Base-by-base conservation (phyloP, 2,113 vertebrate genomes). In the Leptosomus discolor region DNA sequence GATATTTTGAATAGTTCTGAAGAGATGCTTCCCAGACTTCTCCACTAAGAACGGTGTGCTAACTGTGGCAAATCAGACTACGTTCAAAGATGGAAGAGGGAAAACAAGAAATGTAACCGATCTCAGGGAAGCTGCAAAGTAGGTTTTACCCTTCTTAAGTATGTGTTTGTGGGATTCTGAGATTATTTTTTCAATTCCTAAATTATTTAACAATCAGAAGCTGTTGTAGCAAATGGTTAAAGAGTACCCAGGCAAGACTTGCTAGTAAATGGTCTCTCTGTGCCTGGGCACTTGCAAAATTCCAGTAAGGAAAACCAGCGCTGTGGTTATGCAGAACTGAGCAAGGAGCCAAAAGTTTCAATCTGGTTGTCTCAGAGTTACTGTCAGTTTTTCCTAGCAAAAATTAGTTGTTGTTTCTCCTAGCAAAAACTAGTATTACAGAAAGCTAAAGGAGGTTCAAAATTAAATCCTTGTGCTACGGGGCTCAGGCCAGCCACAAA, bases 21-120 rank as follows among this genome's bases (percentile, higher is more conserved):
- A 99, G 97, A 98, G 99, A 96, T 99, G 99, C 98, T 99, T 99
- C 97, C 99, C 99, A 34, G 99, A 99, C 98, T 99, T 99, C 95
- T 98, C 98, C 88, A 99, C 98, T 24, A 98, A 97, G 97, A 99
- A 99, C 64, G 99, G 99, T 67, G 98, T 98, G 57, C 97, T 99
- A 85, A 99, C 98, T 1, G 97, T 99, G 87, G 98, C 98, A 96
- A 99, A 98, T 96, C 98, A 98, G 97, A 99, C 98, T 20, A 93
- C 96, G 2, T 99, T 99, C 95, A 98, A 98, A 97, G 99, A 99
- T 39, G 99, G 98, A 50, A 93, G 68, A 57, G 99, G 99, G 46
- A 98, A 98, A 69, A 98, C 84, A 51, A 98, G 99, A 93, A 99
- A 98, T 54, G 98, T 99, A 60, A 91, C 94, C 16, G 99, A 99